A percentile compares a stretch with the other conserved stretches of the same genome.
phyloP scores from a whole-genome alignment of 2,797 vertebrate species.

The Anisognathus igniventris region DNA sequence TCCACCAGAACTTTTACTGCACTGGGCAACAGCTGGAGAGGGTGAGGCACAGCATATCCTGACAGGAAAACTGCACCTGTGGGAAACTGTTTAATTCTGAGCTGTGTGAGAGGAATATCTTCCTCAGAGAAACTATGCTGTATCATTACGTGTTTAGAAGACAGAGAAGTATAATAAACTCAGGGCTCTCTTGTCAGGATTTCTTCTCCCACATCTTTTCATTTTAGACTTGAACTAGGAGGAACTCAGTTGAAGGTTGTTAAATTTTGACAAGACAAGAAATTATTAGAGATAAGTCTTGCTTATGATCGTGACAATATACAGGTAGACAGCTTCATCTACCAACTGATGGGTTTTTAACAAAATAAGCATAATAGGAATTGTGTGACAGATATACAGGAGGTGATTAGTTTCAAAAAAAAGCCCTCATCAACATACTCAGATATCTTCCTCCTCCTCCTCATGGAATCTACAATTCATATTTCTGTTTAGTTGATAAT shows the following conservation, averaged over 20 bases:
- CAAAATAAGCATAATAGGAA: neutral
- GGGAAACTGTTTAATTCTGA: neutral
- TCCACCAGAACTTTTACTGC: neutral
- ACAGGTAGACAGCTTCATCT: neutral
- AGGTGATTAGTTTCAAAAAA: neutral
- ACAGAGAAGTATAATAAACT: neutral
- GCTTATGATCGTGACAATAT: neutral
- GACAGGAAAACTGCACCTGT: neutral
- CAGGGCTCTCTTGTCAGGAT: neutral
- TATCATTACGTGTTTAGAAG: neutral
- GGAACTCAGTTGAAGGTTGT: neutral
- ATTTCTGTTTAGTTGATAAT: constrained; percentile 33
- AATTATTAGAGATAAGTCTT: neutral
- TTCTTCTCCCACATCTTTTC: neutral
- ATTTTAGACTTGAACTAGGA: neutral
- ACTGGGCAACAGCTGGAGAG: neutral
- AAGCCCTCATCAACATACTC: neutral
- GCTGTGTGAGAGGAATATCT: neutral
- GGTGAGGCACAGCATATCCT: neutral
- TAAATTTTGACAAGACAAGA: neutral
- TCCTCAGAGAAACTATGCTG: neutral
- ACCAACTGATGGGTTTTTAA: neutral
- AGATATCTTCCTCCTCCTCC: neutral
- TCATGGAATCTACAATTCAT: neutral
- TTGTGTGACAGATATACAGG: neutral